phyloP scores from a whole-genome alignment of 2,113 vertebrate species.

The Beaufortia kweichowensis region DNA sequence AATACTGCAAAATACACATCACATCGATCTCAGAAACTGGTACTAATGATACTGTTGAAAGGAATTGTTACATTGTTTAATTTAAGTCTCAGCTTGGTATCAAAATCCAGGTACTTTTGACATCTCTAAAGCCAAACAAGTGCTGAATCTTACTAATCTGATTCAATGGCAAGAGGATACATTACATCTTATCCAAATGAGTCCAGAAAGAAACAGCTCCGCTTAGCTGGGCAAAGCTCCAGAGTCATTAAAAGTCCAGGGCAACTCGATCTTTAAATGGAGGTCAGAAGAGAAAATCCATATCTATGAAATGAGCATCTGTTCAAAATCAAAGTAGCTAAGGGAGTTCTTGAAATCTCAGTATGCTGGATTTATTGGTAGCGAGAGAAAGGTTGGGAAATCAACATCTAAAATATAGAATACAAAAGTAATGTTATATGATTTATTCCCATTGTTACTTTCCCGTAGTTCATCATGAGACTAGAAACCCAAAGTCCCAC shows the following conservation, averaged over 20 bases:
- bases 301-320: conserved; percentile 49
- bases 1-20: too few species aligned
- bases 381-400: conserved; percentile 14
- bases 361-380: conserved; percentile 4
- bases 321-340: conserved; percentile 48
- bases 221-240: conserved; percentile 15
- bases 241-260: conserved; percentile 27
- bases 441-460: conserved; percentile 18
- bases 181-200: conserved; percentile 44
- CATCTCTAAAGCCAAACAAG: conserved; percentile 33
- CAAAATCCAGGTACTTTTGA: too few species aligned
- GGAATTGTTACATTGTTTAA: too few species aligned
- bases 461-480: too few species aligned
- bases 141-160: conserved; percentile 47
- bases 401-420: neutral
- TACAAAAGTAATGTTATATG: conserved; percentile 38
- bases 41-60: too few species aligned
- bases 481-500: too few species aligned
- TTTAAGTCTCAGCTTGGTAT: too few species aligned
- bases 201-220: conserved; percentile 18
- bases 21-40: too few species aligned
- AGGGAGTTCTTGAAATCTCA: conserved; percentile 36
- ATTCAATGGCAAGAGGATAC: conserved; percentile 42
- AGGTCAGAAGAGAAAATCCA: conserved; percentile 34
- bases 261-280: conserved; percentile 31